Evolutionary conservation across 2,888 invertebrate species (phyloP), one percentile per base, ranked within the genome.

Genomic region (Alsophila aescularia): DNA sequence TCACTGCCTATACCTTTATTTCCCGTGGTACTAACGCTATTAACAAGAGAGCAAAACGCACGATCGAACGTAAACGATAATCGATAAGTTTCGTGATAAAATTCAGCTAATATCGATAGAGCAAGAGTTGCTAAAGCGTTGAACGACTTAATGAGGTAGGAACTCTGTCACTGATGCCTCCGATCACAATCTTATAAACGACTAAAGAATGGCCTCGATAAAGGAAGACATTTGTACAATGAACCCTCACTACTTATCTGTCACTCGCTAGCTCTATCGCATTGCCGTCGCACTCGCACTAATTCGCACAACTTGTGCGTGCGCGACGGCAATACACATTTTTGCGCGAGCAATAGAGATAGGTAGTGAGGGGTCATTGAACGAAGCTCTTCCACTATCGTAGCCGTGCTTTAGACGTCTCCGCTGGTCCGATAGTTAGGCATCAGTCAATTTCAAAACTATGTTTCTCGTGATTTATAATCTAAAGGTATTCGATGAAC

Each of bases 21-120:
- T 83, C 83, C 82, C 86, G 86, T 87, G 86, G 84, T 85, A 83
- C 88, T 90, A 90, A 87, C 80, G 79, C 87, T 87, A 90, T 83
- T 86, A 90, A 90, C 88, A 87, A 89, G 86, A 87, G 90, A 87
- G 87, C 82, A 87, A 89, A 90, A 87, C 76, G 76, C 84, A 85
- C 78, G n/a, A n/a, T n/a, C n/a, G n/a, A n/a, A n/a, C n/a, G n/a
- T n/a, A n/a, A n/a, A n/a, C n/a, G 75, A 82, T 79, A 79, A 81
- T 74, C 76, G 70, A 75, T 77, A 75, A 76, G 66, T 77, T 70
- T 77, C 69, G 69, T 75, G 72, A 74, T 70, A 64, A 70, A 73
- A 63, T 74, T 73, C 58, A 71, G 75, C 70, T 78, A 80, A 74
- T 77, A 74, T 77, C 59, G 69, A 76, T 77, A 75, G 73, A 79